These are phyloP conservation scores for Streblospio benedicti DNA, from an alignment of 1,140 invertebrate species.

Conservation along the genomic window DNA sequence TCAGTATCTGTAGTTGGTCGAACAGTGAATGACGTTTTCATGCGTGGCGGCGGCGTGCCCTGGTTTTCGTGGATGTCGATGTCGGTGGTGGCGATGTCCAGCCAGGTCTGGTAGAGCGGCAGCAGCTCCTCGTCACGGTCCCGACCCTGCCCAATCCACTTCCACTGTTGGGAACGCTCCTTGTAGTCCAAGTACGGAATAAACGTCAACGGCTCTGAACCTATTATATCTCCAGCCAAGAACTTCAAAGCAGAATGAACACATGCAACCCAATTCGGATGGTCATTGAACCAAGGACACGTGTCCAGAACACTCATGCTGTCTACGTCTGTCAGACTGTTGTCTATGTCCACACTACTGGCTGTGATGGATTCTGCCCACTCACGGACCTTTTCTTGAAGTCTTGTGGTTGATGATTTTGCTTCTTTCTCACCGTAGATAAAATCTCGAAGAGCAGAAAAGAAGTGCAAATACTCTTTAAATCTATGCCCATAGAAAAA, in stretches of 20 bases:
- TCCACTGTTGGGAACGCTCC: constrained; percentile 60
- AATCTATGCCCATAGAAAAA: constrained; percentile 6
- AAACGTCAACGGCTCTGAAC: constrained; percentile 72
- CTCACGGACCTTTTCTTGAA: constrained; percentile 65
- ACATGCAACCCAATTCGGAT: constrained; percentile 67
- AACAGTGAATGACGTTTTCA: constrained; percentile 52
- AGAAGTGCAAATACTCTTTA: constrained; percentile 1
- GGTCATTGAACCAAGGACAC: constrained; percentile 59
- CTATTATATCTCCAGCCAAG: constrained; percentile 69
- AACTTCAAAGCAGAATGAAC: constrained; percentile 75
- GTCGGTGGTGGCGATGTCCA: constrained; percentile 48
- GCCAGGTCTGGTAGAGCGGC: constrained; percentile 66
- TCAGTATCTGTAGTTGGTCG: constrained; percentile 67
- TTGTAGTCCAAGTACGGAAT: constrained; percentile 90
- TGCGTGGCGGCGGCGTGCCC: constrained; percentile 12
- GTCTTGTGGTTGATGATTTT: constrained; percentile 52
- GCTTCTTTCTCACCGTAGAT: constrained; percentile 61
- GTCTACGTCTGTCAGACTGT: too few relatives aligned
- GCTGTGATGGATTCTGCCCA: constrained; percentile 76
- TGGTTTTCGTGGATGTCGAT: not conserved
- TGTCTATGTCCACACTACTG: too few relatives aligned
- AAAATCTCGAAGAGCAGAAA: constrained; percentile 50
- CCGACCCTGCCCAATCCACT: constrained; percentile 90
- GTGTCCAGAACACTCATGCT: constrained; percentile 71
- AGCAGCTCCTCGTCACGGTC: constrained; percentile 74